Base-by-base conservation (phyloP, 1,140 invertebrate genomes). In the Magallana gigas region DNA sequence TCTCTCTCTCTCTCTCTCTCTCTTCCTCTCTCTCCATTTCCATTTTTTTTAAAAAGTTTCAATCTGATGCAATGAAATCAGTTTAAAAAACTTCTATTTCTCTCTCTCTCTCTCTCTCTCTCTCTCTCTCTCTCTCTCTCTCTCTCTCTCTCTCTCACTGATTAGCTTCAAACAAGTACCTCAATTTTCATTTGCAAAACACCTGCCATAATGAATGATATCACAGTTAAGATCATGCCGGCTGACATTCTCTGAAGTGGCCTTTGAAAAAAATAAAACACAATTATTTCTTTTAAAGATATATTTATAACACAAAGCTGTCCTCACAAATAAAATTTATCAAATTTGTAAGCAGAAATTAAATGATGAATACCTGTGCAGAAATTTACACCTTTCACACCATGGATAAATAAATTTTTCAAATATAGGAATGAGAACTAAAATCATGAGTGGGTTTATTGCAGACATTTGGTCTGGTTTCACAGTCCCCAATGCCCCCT, bases 131-230 rank as follows among this genome's bases (percentile, higher is more conserved):
- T 23, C 23, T 23, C 23, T 23, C 23, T 23, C 23, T 23, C 23
- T 23, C 23, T 23, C 23, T 1, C 1, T 23, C 23, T 23, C 23
- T 23, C 23, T 23, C 23, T 23, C 23, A n/a, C n/a, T n/a, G n/a
- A n/a, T n/a, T 23, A 23, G 23, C 23, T 23, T 23, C 1, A 23
- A 0, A 23, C 23, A 23, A 14, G 14, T 64, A 94, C 94, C 87
- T 98, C 96, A 56, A 99, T 95, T 91, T 96, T 94, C 1, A 98
- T 91, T 95, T 99, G 97, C 3, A 99, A 96, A 58, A 98, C 91
- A 29, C 96, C 98, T 18, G 98, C 98, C 59, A 98, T 95, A n/a
- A 97, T 93, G 94, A 99, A 99, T 0, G 98, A 96, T 6, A 96
- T 57, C 8, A 96, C 97, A 11, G 97, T 97, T 4, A 99, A 94